Conservation (phyloP, 2,797 vertebrate species). For the Helarctos malayanus region DNA sequence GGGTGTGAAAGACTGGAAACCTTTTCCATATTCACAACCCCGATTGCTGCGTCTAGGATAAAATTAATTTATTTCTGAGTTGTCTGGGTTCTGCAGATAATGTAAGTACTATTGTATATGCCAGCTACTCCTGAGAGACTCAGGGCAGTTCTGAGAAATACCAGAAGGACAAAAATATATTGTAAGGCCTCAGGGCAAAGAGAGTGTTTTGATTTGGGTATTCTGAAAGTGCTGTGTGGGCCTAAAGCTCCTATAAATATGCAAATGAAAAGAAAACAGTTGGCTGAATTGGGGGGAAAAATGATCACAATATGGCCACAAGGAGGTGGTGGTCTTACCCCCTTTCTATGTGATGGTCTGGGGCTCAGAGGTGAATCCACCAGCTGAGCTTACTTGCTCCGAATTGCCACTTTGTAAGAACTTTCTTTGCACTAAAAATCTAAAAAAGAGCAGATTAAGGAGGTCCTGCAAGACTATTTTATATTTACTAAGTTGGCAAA, state of each 20-base stretch:
- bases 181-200: not conserved
- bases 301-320: too few relatives aligned
- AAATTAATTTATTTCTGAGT: not conserved
- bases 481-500: not conserved
- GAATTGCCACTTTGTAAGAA: fast-evolving
- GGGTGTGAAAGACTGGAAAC: not conserved
- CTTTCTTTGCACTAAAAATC: not conserved
- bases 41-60: not conserved
- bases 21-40: not conserved
- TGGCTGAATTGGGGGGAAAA: not conserved
- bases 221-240: not conserved
- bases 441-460: not conserved
- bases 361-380: not conserved
- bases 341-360: not conserved
- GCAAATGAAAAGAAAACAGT: not conserved
- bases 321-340: not conserved
- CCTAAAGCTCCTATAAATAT: not conserved
- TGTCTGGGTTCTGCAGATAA: not conserved
- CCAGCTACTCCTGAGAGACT: not conserved
- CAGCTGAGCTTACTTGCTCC: not conserved
- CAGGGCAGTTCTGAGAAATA: not conserved
- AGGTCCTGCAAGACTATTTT: not conserved
- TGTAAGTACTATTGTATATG: not conserved
- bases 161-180: not conserved
- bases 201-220: not conserved